Evolutionary conservation across 2,113 vertebrate genomes (phyloP), one percentile per base, ranked within the genome.

Genomic region (Ascaphus truei): DNA sequence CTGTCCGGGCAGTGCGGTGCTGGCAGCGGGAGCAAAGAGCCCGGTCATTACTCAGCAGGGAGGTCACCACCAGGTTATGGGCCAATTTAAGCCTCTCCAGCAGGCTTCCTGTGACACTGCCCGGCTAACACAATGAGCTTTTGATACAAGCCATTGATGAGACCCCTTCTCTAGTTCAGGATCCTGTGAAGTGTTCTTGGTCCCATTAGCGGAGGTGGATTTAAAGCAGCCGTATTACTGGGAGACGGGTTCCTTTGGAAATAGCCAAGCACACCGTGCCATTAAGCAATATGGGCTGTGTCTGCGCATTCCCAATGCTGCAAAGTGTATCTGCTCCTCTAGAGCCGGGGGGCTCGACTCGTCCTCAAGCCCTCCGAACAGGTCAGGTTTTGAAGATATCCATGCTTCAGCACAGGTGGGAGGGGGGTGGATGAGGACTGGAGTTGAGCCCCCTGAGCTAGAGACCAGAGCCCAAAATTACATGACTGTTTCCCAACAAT

Each of bases 21-120:
- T 53, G 48, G 25, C n/a, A n/a, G n/a, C n/a, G 22, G 25, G 62
- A 41, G 34, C 30, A 68, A 47, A 83, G 77, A 69, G 66, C 61
- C 69, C 59, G 55, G 23, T 84, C 83, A 83, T 83, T 77, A 82
- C 81, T 82, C 80, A 75, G 43, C 72, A 29, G 36, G 59, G 77
- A 80, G 85, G 84, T 87, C 85, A 84, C 31, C 76, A 74, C 75
- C 78, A 80, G 80, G 83, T 84, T 83, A 84, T 58, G 62, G 75
- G 78, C 77, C 81, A 85, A 85, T 86, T 86, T 86, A 83, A 65
- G 64, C 66, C 75, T 75, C 62, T 80, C 69, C 58, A 72, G 76
- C 73, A 73, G 82, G 84, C 77, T 83, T 83, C 82, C 77, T 80
- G 73, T 75, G 75, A 80, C 7, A 29, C 52, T 75, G 77, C 73